These are phyloP conservation scores for Galbula dea DNA, from an alignment of 2,113 vertebrate genomes.

Conservation along the genomic window DNA sequence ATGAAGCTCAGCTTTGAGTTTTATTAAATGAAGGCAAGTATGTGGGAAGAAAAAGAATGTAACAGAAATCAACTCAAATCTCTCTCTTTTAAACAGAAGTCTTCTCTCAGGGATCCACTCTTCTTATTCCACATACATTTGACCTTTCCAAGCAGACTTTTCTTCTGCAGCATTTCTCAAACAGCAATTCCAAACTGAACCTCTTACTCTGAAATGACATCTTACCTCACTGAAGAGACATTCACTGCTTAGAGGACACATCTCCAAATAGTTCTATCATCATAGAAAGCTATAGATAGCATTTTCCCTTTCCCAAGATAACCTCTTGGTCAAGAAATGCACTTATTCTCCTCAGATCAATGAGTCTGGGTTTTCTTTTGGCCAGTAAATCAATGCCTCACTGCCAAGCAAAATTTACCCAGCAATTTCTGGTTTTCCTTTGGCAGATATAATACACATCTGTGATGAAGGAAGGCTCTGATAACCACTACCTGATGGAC, in stretches of 20 bases:
- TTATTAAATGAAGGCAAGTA: background rate
- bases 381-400: background rate
- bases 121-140: background rate
- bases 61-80: background rate
- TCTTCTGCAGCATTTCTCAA: background rate
- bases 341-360: background rate
- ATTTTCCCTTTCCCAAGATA: background rate
- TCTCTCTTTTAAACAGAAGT: background rate
- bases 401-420: background rate
- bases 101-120: background rate
- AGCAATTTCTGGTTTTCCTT: background rate
- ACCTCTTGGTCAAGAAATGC: background rate
- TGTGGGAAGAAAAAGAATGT: background rate
- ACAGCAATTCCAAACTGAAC: background rate
- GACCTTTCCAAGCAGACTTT: background rate
- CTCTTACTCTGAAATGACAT: background rate
- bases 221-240: background rate
- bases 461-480: background rate
- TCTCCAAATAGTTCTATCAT: conserved; percentile 5
- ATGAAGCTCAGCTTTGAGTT: background rate
- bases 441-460: background rate
- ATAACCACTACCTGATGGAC: background rate
- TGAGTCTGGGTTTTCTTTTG: background rate
- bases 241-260: background rate
- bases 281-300: background rate